These are phyloP conservation scores for Emydoidea blandingii DNA, from an alignment of 2,797 vertebrate genomes.

Conservation along the genomic window DNA sequence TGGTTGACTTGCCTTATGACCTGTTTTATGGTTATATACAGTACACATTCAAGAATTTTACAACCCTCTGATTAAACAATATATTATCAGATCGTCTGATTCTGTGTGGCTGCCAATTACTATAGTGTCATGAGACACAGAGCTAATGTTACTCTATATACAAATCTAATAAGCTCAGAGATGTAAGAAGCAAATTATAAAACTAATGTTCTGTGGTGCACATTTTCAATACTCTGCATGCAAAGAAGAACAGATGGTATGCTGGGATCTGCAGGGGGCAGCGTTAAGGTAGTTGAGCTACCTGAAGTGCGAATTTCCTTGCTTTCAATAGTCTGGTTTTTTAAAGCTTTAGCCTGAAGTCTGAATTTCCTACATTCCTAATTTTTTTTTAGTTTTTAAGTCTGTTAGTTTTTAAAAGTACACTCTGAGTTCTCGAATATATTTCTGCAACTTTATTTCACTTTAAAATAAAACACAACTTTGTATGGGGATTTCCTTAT, in stretches of 20 bases:
- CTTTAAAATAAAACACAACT: neutral
- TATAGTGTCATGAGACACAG: neutral
- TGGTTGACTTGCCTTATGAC: neutral
- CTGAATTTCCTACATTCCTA: neutral
- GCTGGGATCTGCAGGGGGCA: constrained; percentile 56
- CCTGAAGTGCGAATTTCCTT: constrained; percentile 30
- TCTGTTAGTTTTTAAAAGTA: neutral
- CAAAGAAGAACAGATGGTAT: neutral
- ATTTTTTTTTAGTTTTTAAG: neutral
- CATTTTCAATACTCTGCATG: constrained; percentile 11
- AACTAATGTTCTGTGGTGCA: neutral
- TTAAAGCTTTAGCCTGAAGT: neutral
- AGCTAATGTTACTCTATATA: neutral
- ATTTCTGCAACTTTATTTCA: neutral
- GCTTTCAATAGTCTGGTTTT: constrained; percentile 11
- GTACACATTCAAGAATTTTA: fast-evolving
- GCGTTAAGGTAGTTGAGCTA: constrained; percentile 7
- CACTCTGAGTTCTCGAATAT: neutral
- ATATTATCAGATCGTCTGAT: fast-evolving
- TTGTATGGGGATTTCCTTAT: neutral
- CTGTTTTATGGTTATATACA: fast-evolving
- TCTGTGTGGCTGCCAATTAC: neutral
- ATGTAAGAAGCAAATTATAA: neutral
- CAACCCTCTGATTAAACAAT: fast-evolving
- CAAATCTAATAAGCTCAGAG: neutral